Base-by-base conservation (phyloP, 2,888 invertebrate species). In the Sialis fuliginosa region DNA sequence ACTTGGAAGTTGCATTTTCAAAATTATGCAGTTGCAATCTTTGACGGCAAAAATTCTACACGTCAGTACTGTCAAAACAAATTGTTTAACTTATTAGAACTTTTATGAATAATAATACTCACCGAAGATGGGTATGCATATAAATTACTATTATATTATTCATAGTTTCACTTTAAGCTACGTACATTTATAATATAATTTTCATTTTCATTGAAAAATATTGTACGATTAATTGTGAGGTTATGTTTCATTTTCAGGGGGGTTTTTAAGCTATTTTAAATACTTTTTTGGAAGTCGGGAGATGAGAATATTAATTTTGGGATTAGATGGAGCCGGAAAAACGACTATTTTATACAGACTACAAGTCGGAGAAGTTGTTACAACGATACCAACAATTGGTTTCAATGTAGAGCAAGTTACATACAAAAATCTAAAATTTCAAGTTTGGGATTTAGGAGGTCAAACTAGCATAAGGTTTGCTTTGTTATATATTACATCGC, bases 381-480 rank as follows among this genome's bases (percentile, higher is more conserved):
- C 96, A 44, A 97, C 97, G 34, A 97, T 89, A 69, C 91, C 96
- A 52, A 97, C 98, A 7, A 98, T 98, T 65, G 98, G 87, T 8
- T 98, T 98, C 69, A 98, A 98, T 71, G 98, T 97, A 56, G 97
- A 97, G 69, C 96, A 96, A 76, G 96, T 97, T 49, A 90, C 90
- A 57, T 97, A 95, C 66, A 96, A 96, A 74, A 98, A 98, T 73
- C 76, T 98, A 54, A 98, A 96, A 70, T 98, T 98, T 64, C 97
- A 97, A 81, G 95, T 90, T 33, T 95, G 95, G 95, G 95, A 98
- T 75, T 75, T 98, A 47, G 97, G 97, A 46, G 97, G 97, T 57
- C 97, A 98, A 66, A 97, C 96, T 51, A 96, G 95, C 72, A 97
- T 97, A 68, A 81, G 92, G 92, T 91, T 69, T 62, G 61, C 54